phyloP scores from a whole-genome alignment of 2,113 vertebrate genomes.

The Cyprinus carpio region DNA sequence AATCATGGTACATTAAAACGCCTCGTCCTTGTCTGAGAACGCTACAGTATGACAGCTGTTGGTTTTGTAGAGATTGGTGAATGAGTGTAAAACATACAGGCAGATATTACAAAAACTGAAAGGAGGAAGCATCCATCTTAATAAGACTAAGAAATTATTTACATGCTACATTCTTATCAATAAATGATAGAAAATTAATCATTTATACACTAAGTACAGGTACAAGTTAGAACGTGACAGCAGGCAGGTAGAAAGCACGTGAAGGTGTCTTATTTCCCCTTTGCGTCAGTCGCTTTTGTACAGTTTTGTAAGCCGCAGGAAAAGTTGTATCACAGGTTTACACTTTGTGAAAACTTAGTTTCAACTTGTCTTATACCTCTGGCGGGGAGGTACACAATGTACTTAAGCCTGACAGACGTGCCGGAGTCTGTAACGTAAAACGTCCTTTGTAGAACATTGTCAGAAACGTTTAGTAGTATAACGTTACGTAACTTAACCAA shows the following conservation, averaged over 20 bases:
- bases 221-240: constrained; percentile 26
- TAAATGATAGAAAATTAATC: neutral
- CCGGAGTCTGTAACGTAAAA: neutral
- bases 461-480: neutral
- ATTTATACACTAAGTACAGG: neutral
- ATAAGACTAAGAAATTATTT: neutral
- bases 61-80: neutral
- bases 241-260: constrained; percentile 29
- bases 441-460: neutral
- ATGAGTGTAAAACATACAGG: neutral
- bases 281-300: neutral
- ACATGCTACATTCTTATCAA: neutral
- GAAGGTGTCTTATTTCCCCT: constrained; percentile 25
- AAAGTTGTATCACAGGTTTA: neutral
- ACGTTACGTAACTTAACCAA: neutral
- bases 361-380: neutral
- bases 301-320: neutral
- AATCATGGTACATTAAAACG: too few relatives aligned
- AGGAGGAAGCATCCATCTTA: neutral
- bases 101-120: neutral
- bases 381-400: neutral
- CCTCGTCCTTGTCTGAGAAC: too few relatives aligned
- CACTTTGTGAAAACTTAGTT: too few relatives aligned
- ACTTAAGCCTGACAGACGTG: neutral
- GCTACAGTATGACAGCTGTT: too few relatives aligned